Percentiles rank a stretch among this genome's conserved stretches.
These are phyloP conservation scores for Pelecanus crispus DNA, from an alignment of 2,113 vertebrate genomes.

Conservation along the genomic window DNA sequence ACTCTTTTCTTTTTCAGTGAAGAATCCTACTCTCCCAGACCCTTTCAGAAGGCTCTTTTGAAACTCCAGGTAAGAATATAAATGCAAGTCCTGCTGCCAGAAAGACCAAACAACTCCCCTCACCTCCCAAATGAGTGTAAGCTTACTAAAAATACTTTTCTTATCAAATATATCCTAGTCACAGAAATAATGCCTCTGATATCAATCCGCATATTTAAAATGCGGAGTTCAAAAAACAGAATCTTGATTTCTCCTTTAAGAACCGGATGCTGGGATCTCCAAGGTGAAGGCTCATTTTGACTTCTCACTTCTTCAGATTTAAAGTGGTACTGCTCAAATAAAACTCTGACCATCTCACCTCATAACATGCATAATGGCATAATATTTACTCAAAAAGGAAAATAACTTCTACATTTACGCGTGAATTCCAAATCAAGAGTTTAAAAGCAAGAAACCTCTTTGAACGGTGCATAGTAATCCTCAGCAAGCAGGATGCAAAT, in stretches of 20 bases:
- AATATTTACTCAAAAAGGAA: not conserved
- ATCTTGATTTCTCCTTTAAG: conserved; percentile 9
- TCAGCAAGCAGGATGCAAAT: not conserved
- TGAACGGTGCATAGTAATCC: not conserved
- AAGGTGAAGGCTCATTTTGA: conserved; percentile 5
- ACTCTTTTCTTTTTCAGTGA: not conserved
- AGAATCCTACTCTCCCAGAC: not conserved
- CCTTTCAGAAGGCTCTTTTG: not conserved
- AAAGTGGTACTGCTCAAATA: not conserved
- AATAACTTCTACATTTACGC: not conserved
- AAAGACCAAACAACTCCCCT: not conserved
- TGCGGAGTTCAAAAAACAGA: not conserved
- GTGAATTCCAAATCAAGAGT: not conserved
- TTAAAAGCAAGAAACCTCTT: not conserved
- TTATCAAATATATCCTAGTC: not conserved
- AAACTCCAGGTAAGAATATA: not conserved
- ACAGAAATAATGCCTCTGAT: not conserved
- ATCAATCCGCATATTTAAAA: not conserved
- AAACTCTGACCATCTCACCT: not conserved
- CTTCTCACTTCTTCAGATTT: conserved; percentile 3
- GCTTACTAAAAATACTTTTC: not conserved
- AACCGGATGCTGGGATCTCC: not conserved
- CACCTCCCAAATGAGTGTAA: not conserved
- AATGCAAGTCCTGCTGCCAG: not conserved
- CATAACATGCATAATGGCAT: not conserved